Evolutionary conservation across 64 coral and sea anemone species (phyloP).

Genomic region (Dendrophyllia cribrosa): DNA sequence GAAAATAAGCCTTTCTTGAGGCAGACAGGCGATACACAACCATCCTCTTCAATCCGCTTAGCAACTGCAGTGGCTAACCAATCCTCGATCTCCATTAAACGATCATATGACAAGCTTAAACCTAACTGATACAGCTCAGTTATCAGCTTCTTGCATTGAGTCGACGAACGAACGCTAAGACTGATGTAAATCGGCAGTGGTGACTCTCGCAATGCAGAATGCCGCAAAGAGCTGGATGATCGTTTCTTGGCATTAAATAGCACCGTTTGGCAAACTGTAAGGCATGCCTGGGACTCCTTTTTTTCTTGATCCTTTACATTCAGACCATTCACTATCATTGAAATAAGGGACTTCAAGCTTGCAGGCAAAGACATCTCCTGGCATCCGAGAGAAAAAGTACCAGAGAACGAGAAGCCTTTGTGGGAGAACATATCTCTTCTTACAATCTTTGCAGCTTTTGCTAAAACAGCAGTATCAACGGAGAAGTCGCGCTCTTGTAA

Average conservation of each 20-base stretch:
- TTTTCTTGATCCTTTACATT: conserved; percentile 49
- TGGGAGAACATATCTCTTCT: conserved; percentile 44
- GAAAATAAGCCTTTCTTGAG: conserved; percentile 58
- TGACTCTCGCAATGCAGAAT: not conserved
- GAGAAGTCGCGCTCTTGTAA: conserved; percentile 5
- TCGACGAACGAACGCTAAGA: not conserved
- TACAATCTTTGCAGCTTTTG: conserved; percentile 22
- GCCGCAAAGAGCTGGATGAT: not conserved
- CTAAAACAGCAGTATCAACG: not conserved
- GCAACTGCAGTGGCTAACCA: conserved; percentile 31
- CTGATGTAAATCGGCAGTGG: conserved; percentile 34
- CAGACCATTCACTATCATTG: conserved; percentile 37
- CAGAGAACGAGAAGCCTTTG: conserved; percentile 3
- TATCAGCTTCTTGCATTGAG: conserved; percentile 4
- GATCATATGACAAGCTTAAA: conserved; percentile 38
- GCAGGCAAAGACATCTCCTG: conserved; percentile 44
- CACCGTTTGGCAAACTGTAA: conserved; percentile 41
- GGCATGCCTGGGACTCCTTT: conserved; percentile 43
- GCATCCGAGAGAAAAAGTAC: conserved; percentile 23
- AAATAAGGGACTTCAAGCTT: conserved; percentile 51
- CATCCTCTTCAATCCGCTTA: conserved; percentile 40
- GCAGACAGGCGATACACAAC: conserved; percentile 6
- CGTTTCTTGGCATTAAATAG: conserved; percentile 50
- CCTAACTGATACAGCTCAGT: conserved; percentile 47
- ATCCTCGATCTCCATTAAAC: conserved; percentile 32